phyloP scores from a whole-genome alignment of 2,113 vertebrate genomes.

The Propithecus coquereli region DNA sequence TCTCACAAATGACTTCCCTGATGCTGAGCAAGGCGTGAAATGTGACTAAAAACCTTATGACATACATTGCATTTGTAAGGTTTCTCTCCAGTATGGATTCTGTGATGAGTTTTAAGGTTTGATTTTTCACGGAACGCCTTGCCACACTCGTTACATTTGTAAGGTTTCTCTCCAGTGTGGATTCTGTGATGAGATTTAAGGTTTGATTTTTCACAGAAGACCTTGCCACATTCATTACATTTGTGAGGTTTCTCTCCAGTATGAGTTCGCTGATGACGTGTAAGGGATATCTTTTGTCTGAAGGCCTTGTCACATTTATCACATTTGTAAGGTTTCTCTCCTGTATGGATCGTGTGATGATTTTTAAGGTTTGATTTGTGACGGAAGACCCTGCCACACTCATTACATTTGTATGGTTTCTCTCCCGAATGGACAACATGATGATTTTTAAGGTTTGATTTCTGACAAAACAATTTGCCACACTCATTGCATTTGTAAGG shows the following conservation, averaged over 20 bases:
- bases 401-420: background rate
- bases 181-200: background rate
- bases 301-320: background rate
- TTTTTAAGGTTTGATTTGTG: background rate
- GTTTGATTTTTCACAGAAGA: background rate
- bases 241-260: background rate
- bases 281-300: background rate
- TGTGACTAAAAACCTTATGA: background rate
- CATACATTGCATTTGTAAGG: background rate
- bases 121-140: background rate
- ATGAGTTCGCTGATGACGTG: background rate
- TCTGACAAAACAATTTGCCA: slow-evolving; percentile 43
- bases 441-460: background rate
- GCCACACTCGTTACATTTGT: background rate
- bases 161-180: background rate
- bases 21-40: background rate
- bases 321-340: background rate
- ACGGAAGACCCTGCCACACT: background rate
- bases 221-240: background rate
- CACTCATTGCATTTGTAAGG: background rate
- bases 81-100: background rate
- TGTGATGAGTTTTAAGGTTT: background rate
- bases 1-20: background rate
- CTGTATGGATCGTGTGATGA: background rate
- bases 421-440: background rate